phyloP scores from a whole-genome alignment of 2,113 vertebrate species.

The Manacus vitellinus region DNA sequence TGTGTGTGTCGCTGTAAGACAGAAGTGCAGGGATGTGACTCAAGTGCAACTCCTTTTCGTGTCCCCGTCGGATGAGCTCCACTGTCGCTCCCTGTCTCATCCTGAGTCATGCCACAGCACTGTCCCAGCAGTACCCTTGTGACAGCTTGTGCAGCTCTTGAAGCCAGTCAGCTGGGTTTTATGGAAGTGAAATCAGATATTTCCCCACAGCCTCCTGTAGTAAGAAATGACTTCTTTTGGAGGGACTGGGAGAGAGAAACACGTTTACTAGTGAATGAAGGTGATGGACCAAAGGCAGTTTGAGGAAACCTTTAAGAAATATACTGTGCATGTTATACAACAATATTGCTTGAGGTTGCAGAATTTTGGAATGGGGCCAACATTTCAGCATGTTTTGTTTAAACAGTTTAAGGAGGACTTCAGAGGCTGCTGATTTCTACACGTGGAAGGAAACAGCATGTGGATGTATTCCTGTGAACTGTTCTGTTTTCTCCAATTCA shows the following conservation, averaged over 20 bases:
- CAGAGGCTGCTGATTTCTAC: neutral
- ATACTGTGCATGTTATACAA: neutral
- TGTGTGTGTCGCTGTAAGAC: accelerated
- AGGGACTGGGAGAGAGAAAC: neutral
- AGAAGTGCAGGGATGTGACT: neutral
- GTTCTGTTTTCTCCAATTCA: neutral
- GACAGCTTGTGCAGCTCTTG: neutral
- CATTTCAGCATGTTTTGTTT: neutral
- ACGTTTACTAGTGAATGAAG: neutral
- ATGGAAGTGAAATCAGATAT: neutral
- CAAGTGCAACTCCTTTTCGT: neutral
- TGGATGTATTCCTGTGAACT: neutral
- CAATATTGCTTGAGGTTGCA: neutral
- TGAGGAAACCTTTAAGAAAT: neutral
- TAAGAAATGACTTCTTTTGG: neutral
- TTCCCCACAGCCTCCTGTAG: neutral
- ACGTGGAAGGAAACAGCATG: neutral
- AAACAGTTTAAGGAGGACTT: neutral
- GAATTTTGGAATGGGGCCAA: neutral
- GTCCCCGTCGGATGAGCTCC: neutral
- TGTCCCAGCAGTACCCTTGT: neutral
- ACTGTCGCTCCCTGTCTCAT: neutral
- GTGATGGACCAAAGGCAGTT: neutral
- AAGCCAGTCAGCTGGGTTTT: neutral
- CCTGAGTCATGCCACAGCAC: slow-evolving; percentile 12